Evolutionary conservation across 53 echinoderm and acorn worm species (phyloP).

Genomic region (Apostichopus leukothele): DNA sequence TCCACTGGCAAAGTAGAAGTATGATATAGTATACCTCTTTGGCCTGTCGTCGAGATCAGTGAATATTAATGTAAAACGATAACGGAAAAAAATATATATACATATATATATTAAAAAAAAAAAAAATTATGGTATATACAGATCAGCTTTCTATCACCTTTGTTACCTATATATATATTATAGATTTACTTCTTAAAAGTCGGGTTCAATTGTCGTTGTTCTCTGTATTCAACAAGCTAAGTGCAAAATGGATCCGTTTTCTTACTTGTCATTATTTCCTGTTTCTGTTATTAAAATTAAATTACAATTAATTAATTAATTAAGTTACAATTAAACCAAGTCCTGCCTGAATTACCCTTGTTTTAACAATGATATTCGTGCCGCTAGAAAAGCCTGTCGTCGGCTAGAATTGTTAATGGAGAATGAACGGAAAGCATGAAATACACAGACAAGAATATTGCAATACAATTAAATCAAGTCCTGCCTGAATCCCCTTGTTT

Average conservation of each 20-base stretch:
- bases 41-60: constrained; percentile 17
- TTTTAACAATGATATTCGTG: no score
- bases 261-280: not conserved
- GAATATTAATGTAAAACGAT: constrained; percentile 12
- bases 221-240: constrained; percentile 43
- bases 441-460: no score
- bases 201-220: constrained; percentile 16
- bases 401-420: no score
- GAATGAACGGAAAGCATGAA: no score
- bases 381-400: no score
- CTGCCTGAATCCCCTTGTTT: no score
- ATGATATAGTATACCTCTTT: constrained; percentile 24
- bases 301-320: no score
- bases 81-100: not conserved
- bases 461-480: no score
- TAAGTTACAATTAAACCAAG: no score
- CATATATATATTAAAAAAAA: not conserved
- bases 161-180: constrained; percentile 35
- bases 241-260: constrained; percentile 15
- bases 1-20: constrained; percentile 18
- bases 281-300: no score
- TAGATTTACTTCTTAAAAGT: constrained; percentile 25
- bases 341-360: no score
- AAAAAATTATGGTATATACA: constrained; percentile 23
- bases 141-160: constrained; percentile 24